Evolutionary conservation across 2,113 vertebrate species (phyloP).

Genomic region (Neogale vison): DNA sequence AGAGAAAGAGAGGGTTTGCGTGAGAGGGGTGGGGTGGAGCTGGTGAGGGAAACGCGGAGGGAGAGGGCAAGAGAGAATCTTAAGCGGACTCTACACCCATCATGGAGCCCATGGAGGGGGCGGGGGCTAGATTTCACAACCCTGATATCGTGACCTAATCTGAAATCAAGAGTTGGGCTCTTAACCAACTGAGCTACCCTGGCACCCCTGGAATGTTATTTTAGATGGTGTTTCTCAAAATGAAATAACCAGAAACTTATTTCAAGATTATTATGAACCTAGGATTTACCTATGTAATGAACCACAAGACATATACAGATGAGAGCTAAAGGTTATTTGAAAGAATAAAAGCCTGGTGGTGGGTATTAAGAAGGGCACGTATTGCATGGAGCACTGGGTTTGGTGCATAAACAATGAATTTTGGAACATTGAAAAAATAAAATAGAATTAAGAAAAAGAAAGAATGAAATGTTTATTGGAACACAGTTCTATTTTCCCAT

Average conservation of each 20-base stretch:
- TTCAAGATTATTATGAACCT: neutral
- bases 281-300: neutral
- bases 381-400: too few species aligned
- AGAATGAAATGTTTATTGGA: neutral
- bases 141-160: neutral
- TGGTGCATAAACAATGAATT: too few species aligned
- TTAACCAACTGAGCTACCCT: neutral
- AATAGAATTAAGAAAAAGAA: too few species aligned
- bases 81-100: neutral
- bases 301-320: neutral
- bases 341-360: neutral
- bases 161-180: neutral
- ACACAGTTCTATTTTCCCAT: neutral
- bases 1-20: neutral
- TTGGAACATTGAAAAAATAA: too few species aligned
- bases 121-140: neutral
- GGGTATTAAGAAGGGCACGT: too few species aligned
- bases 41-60: neutral
- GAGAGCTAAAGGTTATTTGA: neutral
- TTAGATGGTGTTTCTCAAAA: neutral
- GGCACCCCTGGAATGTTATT: neutral
- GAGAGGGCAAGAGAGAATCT: neutral
- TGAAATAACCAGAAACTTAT: neutral
- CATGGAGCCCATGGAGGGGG: neutral
- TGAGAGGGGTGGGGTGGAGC: neutral